Base-by-base conservation (phyloP, 2,888 invertebrate genomes). In the Cheilosia urbana region DNA sequence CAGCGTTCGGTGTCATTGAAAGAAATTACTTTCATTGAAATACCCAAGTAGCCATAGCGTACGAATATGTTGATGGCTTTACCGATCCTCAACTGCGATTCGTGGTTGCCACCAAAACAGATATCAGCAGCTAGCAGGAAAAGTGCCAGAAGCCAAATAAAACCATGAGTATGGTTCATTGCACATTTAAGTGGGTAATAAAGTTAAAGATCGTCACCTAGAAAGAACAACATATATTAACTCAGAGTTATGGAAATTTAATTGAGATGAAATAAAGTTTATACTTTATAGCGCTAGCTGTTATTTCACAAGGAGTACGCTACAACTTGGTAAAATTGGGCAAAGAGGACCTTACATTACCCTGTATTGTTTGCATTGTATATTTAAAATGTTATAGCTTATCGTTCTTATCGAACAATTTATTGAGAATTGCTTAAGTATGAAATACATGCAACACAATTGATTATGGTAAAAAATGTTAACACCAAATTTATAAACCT, bases 31-130 rank as follows among this genome's bases (percentile, higher is more conserved):
- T 96, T 94, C 96, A 96, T 96, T 91, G 96, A 96, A 91, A 96
- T 96, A 91, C 96, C 95, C 90, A 96, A 93, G 93, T 96, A 96
- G 87, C 96, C 96, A 93, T 95, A 96, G 87, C 94, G 94, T 91
- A 94, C 93, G 88, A 97, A 97, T 89, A 97, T 94, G 92, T 97
- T 97, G 90, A 97, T 95, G 87, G 97, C 96, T 90, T 96, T 96
- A 88, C 97, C 97, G 87, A 96, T 95, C 88, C 95, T 90, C 68
- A 92, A 87, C 87, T 92, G 92, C n/a, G 92, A 92, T 85, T 92
- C 92, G 57, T 91, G 90, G 63, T 89, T 90, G 73, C 91, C 90
- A 57, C 89, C 89, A 72, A 88, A 87, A 60, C 88, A 88, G 30
- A 88, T 72, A 68, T 88, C 88, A 76, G 89, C 89, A 87, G 89